Evolutionary conservation across 2,797 vertebrate genomes (phyloP), one percentile per base, ranked within the genome.

Genomic region (Tragelaphus eurycerus): DNA sequence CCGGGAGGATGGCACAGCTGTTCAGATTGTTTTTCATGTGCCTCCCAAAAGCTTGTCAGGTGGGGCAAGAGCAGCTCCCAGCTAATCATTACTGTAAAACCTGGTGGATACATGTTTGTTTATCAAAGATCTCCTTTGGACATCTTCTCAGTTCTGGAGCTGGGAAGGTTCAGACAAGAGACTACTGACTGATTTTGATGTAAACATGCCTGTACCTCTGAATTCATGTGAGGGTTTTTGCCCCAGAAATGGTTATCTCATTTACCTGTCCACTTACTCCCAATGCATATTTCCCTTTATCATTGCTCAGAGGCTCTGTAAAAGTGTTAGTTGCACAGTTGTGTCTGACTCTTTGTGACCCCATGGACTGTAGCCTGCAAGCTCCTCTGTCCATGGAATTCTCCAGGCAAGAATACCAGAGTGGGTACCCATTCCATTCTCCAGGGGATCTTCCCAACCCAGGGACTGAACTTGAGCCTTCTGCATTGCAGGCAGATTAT

Each of bases 21-120:
- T 82, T 54, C 34, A n/a, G n/a, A 27, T 86, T 1, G 14, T 31
- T 74, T 79, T 54, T n/a, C 57, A 14, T 3, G 10, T 57, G 19
- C 57, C 89, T n/a, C 48, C 6, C 23, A 10, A 88, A 87, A 54
- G 15, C 74, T 54, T 17, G n/a, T 6, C 31, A 38, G 50, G 31
- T 1, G 3, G 46, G 81, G 3, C 23, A 12, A 29, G 43, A 43
- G 57, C 43, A 57, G 3, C 52, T 54, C 10, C 50, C 15, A 0
- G 10, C 46, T 9, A 1, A 4, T 57, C 10, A 12, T 74, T 88
- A 27, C 9, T 54, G 1, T 23, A n/a, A 79, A 71, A 27, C 64
- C 6, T 0, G 0, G 5, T 38, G 38, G 21, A 5, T 59, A 52
- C 1, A 1, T 27, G 29, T 55, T 10, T 92, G 17, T 54, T 38